Percentiles rank a stretch among this genome's conserved stretches.
phyloP scores from a whole-genome alignment of 2,797 vertebrate genomes.

The Lagorchestes hirsutus region DNA sequence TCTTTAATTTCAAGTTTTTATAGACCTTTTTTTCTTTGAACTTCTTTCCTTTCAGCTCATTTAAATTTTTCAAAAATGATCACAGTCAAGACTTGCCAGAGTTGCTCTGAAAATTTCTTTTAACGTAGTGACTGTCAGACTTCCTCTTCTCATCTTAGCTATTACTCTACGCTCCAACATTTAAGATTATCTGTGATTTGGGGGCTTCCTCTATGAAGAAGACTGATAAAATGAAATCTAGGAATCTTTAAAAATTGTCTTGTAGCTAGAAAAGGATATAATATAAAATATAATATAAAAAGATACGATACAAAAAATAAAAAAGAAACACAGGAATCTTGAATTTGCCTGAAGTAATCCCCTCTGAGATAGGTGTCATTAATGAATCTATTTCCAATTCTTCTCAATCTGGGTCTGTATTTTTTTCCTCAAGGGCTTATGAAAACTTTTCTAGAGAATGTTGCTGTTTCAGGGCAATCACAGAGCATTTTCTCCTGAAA shows the following conservation, averaged over 20 bases:
- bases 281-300: background rate
- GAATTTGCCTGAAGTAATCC: background rate
- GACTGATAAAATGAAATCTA: slow-evolving; percentile 29
- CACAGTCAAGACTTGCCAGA: slow-evolving; percentile 39
- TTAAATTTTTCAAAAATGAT: slow-evolving; percentile 27
- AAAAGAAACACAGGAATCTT: background rate
- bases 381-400: slow-evolving; percentile 36
- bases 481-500: slow-evolving; percentile 51
- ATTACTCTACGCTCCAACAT: slow-evolving; percentile 29
- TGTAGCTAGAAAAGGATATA: background rate
- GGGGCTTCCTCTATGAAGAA: slow-evolving; percentile 41
- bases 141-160: slow-evolving; percentile 61
- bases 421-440: slow-evolving; percentile 76
- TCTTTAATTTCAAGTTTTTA: slow-evolving; percentile 55
- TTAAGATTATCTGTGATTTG: slow-evolving; percentile 55
- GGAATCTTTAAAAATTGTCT: background rate
- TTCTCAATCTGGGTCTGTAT: slow-evolving; percentile 51
- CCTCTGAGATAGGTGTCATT: slow-evolving; percentile 15
- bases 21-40: slow-evolving; percentile 57
- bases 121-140: slow-evolving; percentile 39
- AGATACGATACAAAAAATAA: too few relatives aligned
- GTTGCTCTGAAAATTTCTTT: slow-evolving; percentile 46
- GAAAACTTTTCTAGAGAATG: slow-evolving; percentile 78
- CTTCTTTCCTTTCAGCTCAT: slow-evolving; percentile 60
- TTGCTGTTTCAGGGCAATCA: slow-evolving; percentile 69